Evolutionary conservation across 2,888 invertebrate genomes (phyloP).

Genomic region (Norana najaformis): DNA sequence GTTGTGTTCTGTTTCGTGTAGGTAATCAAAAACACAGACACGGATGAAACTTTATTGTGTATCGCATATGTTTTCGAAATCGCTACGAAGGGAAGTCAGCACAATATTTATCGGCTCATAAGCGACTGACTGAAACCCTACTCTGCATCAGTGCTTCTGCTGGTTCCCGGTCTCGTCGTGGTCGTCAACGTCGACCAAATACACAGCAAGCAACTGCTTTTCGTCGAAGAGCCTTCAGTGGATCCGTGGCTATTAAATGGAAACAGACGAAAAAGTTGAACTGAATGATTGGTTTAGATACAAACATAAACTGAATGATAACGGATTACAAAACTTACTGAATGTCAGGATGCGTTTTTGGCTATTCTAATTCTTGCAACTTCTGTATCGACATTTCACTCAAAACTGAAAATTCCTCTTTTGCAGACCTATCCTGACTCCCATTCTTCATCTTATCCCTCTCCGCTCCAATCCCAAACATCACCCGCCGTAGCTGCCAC

Average conservation of each 20-base stretch:
- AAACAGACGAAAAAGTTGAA: not conserved
- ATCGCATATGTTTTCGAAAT: conserved; percentile 16
- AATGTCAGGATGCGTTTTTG: not conserved
- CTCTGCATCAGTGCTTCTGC: not conserved
- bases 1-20: not conserved
- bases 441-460: no score
- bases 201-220: not conserved
- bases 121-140: conserved; percentile 19
- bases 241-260: no score
- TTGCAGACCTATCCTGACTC: no score
- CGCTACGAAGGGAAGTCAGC: conserved; percentile 16
- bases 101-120: not conserved
- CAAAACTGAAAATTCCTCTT: no score
- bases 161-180: conserved; percentile 9
- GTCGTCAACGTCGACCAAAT: conserved; percentile 17
- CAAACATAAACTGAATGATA: not conserved
- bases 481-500: no score
- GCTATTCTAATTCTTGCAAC: not conserved
- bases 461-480: no score
- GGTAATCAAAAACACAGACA: conserved; percentile 15
- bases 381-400: no score
- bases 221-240: not conserved
- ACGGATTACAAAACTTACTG: not conserved
- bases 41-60: not conserved
- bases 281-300: not conserved